Percentiles rank a stretch among this genome's conserved stretches.
These are phyloP conservation scores for Maniola jurtina DNA, from an alignment of 1,140 invertebrate genomes.

Conservation along the genomic window DNA sequence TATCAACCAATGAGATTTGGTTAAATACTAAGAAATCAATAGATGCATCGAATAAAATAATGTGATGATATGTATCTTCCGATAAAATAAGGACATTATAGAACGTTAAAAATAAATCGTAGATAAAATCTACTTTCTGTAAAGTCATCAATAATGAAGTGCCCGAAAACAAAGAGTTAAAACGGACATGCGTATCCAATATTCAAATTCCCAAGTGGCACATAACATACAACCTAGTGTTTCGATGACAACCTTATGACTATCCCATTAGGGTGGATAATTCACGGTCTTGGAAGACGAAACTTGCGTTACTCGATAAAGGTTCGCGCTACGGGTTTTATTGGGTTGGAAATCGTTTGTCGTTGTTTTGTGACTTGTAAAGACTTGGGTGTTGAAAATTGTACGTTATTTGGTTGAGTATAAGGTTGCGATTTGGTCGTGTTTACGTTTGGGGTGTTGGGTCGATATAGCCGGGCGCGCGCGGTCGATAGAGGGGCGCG, in stretches of 20 bases:
- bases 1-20: too few species aligned
- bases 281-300: slow-evolving; percentile 56
- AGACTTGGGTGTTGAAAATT: slow-evolving; percentile 30
- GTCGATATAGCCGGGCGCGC: slow-evolving; percentile 63
- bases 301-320: slow-evolving; percentile 45
- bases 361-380: slow-evolving; percentile 23
- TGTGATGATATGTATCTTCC: not conserved
- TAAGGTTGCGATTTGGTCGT: slow-evolving; percentile 61
- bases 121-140: not conserved
- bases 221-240: slow-evolving; percentile 47
- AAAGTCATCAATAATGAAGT: slow-evolving; percentile 8
- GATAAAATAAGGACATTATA: not conserved
- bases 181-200: slow-evolving; percentile 69
- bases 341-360: slow-evolving; percentile 64
- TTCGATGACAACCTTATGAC: slow-evolving; percentile 58
- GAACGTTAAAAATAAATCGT: too few species aligned
- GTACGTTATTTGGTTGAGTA: slow-evolving; percentile 35
- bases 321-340: slow-evolving; percentile 50
- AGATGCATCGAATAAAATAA: too few species aligned
- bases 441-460: slow-evolving; percentile 43
- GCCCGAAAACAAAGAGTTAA: slow-evolving; percentile 35
- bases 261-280: slow-evolving; percentile 62
- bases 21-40: too few species aligned
- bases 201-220: slow-evolving; percentile 46
- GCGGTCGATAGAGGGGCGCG: slow-evolving; percentile 63